Evolutionary conservation across 2,797 vertebrate species (phyloP).

Genomic region (Anguilla marmorata): DNA sequence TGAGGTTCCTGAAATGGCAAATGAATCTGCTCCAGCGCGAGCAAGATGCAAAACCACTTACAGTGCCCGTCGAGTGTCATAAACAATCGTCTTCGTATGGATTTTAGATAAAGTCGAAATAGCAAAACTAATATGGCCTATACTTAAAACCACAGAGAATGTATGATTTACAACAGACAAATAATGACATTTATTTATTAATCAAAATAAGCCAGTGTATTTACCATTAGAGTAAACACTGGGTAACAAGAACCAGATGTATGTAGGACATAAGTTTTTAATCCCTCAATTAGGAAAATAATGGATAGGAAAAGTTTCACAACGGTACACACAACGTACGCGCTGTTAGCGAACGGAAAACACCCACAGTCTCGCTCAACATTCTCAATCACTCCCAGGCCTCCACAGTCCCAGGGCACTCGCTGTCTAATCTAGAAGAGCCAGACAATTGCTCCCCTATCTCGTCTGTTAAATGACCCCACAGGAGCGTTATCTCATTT

Average conservation of each 20-base stretch:
- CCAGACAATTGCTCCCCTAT: neutral
- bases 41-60: neutral
- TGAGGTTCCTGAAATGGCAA: neutral
- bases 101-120: neutral
- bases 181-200: neutral
- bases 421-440: neutral
- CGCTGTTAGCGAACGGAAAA: neutral
- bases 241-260: neutral
- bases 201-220: neutral
- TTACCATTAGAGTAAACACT: neutral
- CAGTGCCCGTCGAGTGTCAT: neutral
- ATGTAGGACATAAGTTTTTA: neutral
- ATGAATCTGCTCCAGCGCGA: neutral
- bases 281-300: neutral
- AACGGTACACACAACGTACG: too few species aligned
- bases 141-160: neutral
- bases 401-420: neutral
- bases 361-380: neutral
- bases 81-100: too few species aligned
- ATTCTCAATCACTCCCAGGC: neutral
- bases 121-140: neutral
- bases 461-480: neutral
- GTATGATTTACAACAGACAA: neutral
- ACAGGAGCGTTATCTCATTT: neutral
- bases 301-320: too few species aligned